Conservation (phyloP, 2,113 vertebrate genomes). For the Amphiprion percula region DNA sequence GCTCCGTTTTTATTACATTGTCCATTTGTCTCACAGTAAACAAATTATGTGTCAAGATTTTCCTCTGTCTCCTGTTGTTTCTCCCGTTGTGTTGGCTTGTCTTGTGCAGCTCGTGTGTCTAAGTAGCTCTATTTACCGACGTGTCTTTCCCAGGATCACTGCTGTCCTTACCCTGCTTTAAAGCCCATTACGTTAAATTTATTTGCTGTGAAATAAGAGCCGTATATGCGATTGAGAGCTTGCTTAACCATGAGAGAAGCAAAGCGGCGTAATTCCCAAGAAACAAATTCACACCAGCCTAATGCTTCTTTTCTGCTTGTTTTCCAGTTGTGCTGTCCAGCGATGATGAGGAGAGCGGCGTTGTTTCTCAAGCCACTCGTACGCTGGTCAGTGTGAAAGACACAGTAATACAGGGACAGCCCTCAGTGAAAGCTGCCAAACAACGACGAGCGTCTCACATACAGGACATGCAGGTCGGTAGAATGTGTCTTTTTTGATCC, state of each 20-base stretch:
- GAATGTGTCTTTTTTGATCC: background rate
- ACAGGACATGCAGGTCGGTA: constrained; percentile 66
- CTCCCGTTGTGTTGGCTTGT: no score
- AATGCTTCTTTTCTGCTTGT: background rate
- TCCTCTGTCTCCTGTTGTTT: no score
- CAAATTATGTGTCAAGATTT: no score
- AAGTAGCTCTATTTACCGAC: no score
- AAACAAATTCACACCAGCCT: background rate
- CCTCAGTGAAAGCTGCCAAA: constrained; percentile 3
- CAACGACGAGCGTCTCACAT: background rate
- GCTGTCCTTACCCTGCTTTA: constrained; percentile 26
- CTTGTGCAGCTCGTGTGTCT: no score
- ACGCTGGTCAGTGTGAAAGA: constrained; percentile 30
- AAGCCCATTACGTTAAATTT: constrained; percentile 4
- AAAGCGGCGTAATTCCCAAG: background rate
- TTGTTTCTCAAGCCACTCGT: background rate
- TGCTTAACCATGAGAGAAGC: background rate
- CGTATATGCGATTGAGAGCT: background rate
- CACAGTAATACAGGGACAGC: background rate
- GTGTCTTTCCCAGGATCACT: constrained; percentile 2
- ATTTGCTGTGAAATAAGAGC: background rate
- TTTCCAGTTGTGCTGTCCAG: constrained; percentile 85
- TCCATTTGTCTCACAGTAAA: no score
- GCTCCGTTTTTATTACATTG: background rate
- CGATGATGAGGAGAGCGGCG: constrained; percentile 75